phyloP scores from a whole-genome alignment of 2,888 invertebrate genomes.

The Mechanitis mazaeus region DNA sequence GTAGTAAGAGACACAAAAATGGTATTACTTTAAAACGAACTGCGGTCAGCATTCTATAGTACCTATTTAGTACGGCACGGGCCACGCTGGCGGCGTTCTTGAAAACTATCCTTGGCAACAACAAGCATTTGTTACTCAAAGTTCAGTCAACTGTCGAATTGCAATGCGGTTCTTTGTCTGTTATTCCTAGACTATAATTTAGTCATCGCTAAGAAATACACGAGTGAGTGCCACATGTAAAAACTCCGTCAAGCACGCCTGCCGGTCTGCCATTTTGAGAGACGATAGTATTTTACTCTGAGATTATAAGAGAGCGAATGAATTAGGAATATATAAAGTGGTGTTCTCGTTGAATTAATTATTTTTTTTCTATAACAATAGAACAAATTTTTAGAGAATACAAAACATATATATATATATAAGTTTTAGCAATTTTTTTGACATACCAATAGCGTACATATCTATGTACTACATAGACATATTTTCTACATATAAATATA shows the following conservation, averaged over 20 bases:
- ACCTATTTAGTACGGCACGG: slow-evolving; percentile 11
- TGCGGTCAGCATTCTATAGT: neutral
- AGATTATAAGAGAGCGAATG: slow-evolving; percentile 22
- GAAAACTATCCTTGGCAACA: slow-evolving; percentile 12
- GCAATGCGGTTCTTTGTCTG: slow-evolving; percentile 42
- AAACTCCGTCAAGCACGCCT: slow-evolving; percentile 28
- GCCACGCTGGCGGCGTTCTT: slow-evolving; percentile 8
- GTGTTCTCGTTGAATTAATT: no score
- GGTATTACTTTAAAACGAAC: neutral
- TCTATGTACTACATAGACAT: no score
- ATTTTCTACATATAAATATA: no score
- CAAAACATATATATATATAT: no score
- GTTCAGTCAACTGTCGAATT: slow-evolving; percentile 47
- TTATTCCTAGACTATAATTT: slow-evolving; percentile 35
- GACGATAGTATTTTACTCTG: slow-evolving; percentile 31
- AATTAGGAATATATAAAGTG: neutral
- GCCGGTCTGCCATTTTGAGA: slow-evolving; percentile 17
- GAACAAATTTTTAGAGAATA: no score
- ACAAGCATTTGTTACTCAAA: slow-evolving; percentile 17
- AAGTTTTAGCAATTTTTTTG: no score
- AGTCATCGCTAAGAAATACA: slow-evolving; percentile 40
- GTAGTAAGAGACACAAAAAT: neutral
- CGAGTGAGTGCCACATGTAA: slow-evolving; percentile 35
- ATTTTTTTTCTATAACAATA: no score
- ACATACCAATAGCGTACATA: no score